Evolutionary conservation across 2,113 vertebrate genomes (phyloP).

Genomic region (Ptyas mucosa): DNA sequence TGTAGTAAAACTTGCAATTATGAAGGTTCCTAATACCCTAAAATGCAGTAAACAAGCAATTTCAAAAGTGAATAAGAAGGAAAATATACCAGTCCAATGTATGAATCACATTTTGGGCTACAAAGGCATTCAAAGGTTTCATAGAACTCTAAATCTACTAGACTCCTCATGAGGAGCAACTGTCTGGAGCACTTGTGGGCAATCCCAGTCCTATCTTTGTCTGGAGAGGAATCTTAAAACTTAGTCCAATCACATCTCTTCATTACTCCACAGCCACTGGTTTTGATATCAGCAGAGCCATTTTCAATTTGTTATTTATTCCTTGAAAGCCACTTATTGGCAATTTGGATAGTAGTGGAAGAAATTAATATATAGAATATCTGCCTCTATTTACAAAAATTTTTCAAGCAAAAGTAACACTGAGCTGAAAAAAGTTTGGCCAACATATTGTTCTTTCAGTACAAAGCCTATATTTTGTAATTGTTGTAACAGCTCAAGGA

Average conservation of each 20-base stretch:
- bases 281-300: background rate
- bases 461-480: background rate
- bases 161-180: background rate
- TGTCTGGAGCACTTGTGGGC: background rate
- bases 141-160: background rate
- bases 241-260: background rate
- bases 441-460: background rate
- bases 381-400: background rate
- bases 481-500: background rate
- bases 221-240: background rate
- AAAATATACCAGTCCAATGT: background rate
- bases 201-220: background rate
- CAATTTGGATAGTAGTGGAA: background rate
- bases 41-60: background rate
- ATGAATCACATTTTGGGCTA: background rate
- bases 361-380: background rate
- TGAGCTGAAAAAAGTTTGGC: background rate
- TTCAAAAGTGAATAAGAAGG: background rate
- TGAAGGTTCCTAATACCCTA: background rate
- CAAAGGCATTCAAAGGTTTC: background rate
- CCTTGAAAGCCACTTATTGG: background rate
- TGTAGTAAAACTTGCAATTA: background rate
- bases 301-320: background rate
- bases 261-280: background rate
- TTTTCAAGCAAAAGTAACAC: background rate